Evolutionary conservation across 2,113 vertebrate genomes (phyloP).

Genomic region (Heteronetta atricapilla): DNA sequence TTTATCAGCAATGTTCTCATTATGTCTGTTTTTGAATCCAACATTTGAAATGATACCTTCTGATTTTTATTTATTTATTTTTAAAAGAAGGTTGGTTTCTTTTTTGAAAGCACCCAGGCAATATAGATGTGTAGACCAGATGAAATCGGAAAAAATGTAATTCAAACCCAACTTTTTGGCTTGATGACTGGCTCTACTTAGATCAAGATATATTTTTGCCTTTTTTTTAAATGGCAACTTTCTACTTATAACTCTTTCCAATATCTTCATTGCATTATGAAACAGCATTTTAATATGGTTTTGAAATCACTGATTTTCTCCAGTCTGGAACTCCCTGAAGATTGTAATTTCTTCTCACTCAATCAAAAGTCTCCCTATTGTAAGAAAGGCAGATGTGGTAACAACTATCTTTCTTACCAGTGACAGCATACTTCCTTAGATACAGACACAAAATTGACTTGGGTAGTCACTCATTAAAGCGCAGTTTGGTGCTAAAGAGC

Average conservation of each 20-base stretch:
- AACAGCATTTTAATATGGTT: neutral
- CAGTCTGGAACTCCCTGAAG: neutral
- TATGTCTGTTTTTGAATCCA: neutral
- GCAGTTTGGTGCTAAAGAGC: neutral
- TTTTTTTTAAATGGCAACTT: neutral
- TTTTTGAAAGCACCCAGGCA: neutral
- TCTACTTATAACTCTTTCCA: neutral
- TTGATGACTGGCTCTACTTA: neutral
- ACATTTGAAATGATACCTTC: neutral
- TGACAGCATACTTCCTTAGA: neutral
- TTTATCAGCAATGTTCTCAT: conserved; percentile 32
- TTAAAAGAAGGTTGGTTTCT: neutral
- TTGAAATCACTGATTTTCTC: neutral
- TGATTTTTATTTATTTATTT: neutral
- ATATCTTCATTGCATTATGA: neutral
- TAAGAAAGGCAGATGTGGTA: neutral
- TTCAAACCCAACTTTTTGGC: neutral
- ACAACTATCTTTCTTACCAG: neutral
- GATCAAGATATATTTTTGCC: neutral
- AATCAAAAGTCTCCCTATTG: neutral
- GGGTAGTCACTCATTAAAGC: neutral
- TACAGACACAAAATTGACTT: neutral
- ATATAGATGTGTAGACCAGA: neutral
- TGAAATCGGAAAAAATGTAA: neutral
- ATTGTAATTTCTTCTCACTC: neutral